phyloP scores from a whole-genome alignment of 2,113 vertebrate species.

The Nibea coibor region DNA sequence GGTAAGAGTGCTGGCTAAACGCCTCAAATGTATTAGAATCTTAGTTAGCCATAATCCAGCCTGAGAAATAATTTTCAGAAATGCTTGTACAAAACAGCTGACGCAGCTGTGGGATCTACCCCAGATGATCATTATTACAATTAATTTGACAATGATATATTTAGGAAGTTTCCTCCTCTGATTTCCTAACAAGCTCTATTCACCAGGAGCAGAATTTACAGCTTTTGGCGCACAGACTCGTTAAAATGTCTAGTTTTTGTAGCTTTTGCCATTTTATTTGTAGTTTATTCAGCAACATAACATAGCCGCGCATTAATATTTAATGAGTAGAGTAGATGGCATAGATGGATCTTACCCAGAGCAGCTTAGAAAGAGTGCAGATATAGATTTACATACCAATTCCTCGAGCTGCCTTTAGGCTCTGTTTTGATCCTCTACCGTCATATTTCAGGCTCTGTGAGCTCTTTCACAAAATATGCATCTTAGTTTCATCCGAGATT shows the following conservation, averaged over 20 bases:
- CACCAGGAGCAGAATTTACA: constrained; percentile 23
- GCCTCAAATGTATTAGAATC: constrained; percentile 36
- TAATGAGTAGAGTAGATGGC: not conserved
- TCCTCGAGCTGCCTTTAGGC: constrained; percentile 47
- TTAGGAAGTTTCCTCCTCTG: constrained; percentile 12
- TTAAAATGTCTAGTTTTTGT: not conserved
- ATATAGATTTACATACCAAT: constrained; percentile 56
- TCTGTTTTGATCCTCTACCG: constrained; percentile 44
- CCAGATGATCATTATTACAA: constrained; percentile 47
- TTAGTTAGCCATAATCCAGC: constrained; percentile 29
- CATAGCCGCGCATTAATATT: constrained; percentile 20
- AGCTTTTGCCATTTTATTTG: not conserved
- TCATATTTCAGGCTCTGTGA: constrained; percentile 21
- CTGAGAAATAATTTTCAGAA: constrained; percentile 24
- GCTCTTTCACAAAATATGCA: constrained; percentile 39
- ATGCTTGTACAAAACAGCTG: constrained; percentile 31
- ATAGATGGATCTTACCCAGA: constrained; percentile 15
- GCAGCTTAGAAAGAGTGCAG: constrained; percentile 18
- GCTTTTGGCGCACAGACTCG: not conserved
- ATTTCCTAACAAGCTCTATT: constrained; percentile 38
- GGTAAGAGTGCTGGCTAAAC: constrained; percentile 52
- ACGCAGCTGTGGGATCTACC: constrained; percentile 40
- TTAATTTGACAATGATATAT: constrained; percentile 67
- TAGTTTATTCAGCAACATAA: not conserved
- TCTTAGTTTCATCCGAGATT: constrained; percentile 25